Percentiles rank a stretch among this genome's conserved stretches.
phyloP scores from a whole-genome alignment of 2,888 invertebrate species.

The Diabrotica balteata region DNA sequence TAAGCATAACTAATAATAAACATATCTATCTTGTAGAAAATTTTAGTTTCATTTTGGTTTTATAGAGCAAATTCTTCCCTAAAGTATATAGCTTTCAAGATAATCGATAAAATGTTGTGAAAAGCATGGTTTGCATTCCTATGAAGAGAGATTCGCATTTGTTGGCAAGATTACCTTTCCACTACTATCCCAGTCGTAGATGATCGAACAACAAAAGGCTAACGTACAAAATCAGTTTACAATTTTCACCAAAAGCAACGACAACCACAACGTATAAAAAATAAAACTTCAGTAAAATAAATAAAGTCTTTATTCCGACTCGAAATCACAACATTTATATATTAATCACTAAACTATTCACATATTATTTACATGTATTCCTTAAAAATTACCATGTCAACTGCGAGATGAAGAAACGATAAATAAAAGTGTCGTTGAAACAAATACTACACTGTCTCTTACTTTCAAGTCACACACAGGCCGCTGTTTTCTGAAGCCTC shows the following conservation, averaged over 20 bases:
- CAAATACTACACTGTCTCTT: conserved; percentile 9
- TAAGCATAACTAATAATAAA: too few species aligned
- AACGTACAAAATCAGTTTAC: background rate
- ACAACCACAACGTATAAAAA: conserved; percentile 56
- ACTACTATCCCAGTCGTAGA: too few species aligned
- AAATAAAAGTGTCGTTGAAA: conserved; percentile 5
- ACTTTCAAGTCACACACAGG: conserved; percentile 7
- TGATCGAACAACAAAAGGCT: too few species aligned
- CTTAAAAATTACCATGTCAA: conserved; percentile 26
- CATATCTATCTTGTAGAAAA: too few species aligned
- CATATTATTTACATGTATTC: conserved; percentile 53
- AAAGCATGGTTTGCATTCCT: too few species aligned
- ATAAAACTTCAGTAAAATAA: conserved; percentile 55
- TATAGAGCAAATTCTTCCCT: too few species aligned
- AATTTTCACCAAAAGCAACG: conserved; percentile 34
- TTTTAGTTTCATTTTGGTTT: too few species aligned
- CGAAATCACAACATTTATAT: conserved; percentile 57
- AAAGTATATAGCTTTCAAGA: too few species aligned
- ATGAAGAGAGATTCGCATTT: too few species aligned
- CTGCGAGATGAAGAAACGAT: conserved; percentile 11
- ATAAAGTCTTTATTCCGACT: conserved; percentile 56
- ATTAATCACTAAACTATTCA: conserved; percentile 54
- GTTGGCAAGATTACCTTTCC: too few species aligned
- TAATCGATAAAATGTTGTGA: too few species aligned
- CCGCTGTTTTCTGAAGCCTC: conserved; percentile 3